Evolutionary conservation across 2,797 vertebrate genomes (phyloP), one percentile per base, ranked within the genome.

Genomic region (Limnodromus scolopaceus): DNA sequence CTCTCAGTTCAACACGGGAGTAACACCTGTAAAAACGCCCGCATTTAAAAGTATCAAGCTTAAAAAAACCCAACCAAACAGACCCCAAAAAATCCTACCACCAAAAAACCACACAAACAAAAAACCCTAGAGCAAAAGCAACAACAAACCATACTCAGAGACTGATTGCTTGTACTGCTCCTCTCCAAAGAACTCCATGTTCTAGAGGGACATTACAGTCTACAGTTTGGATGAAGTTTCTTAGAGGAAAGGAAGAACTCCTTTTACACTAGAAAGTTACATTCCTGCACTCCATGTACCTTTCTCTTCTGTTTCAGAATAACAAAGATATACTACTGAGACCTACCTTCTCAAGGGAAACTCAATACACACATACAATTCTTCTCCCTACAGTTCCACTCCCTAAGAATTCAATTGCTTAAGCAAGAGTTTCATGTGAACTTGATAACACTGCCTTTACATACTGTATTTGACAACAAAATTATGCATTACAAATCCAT

Each of bases 161-260:
- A n/a, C 30, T 22, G 9, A 79, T 18, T 1, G 3, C 18, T 45
- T 54, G n/a, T 27, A 72, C 27, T 39, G 11, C 39, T 76, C 11
- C 22, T 7, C 24, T 53, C 30, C 20, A 77, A 69, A 68, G 17
- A 91, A 32, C 27, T 32, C 16, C 30, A 18, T 23, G 13, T 43
- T 85, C 43, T 36, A 38, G 9, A 55, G 4, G 7, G 9, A 48
- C 2, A 1, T 72, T 32, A 64, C 0, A 6, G n/a, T 9, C 9
- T 32, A 64, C 3, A 34, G 13, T 6, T 25, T 43, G 16, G 34
- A 70, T 58, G 3, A 77, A 55, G 74, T 74, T 74, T 77, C 43
- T 27, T 46, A 16, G 22, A 76, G 25, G 16, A 70, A 75, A 84
- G 38, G 5, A 85, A 55, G 34, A 90, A 23, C 3, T 24, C 41